Base-by-base conservation (phyloP, 64 coral and sea anemone species). In the Astreopora myriophthalma region DNA sequence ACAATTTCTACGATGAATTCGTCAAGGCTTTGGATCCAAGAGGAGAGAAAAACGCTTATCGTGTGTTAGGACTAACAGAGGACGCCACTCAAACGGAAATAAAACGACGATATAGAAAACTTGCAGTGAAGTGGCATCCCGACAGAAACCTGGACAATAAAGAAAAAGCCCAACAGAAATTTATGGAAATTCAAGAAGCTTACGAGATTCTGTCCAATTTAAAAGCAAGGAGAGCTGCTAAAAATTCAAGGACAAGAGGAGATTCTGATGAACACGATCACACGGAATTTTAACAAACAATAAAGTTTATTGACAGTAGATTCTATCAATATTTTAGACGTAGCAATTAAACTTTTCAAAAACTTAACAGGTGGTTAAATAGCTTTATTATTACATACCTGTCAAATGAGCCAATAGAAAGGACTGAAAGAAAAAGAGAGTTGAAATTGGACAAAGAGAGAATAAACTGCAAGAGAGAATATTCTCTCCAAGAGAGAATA, bases 131-230 rank as follows among this genome's bases (percentile, higher is more conserved):
- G 71, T 99, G 91, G 91, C 94, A 99, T 38, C 97, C 97, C 1
- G 97, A 99, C 33, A 95, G 29, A 79, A 90, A 99, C 69, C 73
- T 23, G 32, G 69, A 87, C 49, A 84, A 99, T 42, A 96, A 96
- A 76, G 94, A 95, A 12, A 76, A 90, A 22, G 97, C 97, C n/a
- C 94, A 99, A 63, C 85, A 96, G 73, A 92, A 82, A 67, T 99
- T 99, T 29, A 99, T 99, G 97, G 97, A 91, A 73, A 95, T 99
- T 32, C 94, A 99, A 66, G 97, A 99, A 86, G 94, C 97, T 38
- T 99, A 99, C 55, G 97, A 99, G 57, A 80, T 99, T 74, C 91
- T 99, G 16, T 99, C 97, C 7, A 95, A 90, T 19, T 84, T 99
- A 34, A 99, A 99, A 88, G 74, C 87, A 55, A 91, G 22, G 30